phyloP scores from a whole-genome alignment of 1,140 invertebrate species.

The Drosophila asahinai region DNA sequence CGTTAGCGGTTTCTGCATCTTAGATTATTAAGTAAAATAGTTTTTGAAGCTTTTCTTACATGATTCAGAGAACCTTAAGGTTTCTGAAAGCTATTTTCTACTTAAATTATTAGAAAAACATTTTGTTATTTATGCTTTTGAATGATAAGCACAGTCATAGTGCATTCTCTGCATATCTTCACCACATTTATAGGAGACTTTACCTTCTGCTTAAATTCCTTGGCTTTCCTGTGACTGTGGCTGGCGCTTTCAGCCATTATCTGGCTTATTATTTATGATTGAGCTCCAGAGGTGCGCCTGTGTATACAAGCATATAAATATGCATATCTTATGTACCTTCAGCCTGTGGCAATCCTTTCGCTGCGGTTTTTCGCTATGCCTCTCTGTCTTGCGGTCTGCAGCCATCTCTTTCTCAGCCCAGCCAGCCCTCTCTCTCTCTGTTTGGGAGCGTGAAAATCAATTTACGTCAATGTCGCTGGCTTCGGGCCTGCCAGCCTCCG shows the following conservation, averaged over 20 bases:
- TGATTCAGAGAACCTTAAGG: no score
- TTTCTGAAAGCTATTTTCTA: no score
- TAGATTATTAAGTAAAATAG: no score
- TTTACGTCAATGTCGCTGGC: slow-evolving; percentile 57
- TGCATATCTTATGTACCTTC: slow-evolving; percentile 18
- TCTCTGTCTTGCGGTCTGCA: slow-evolving; percentile 52
- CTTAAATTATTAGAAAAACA: neutral
- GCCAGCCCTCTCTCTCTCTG: neutral
- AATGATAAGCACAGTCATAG: neutral
- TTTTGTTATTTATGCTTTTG: neutral
- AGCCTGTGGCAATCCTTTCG: slow-evolving; percentile 60
- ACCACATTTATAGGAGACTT: slow-evolving; percentile 4
- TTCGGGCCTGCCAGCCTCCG: slow-evolving; percentile 20
- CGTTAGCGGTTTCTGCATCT: no score
- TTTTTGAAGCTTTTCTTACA: no score
- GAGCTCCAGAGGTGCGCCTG: slow-evolving; percentile 17
- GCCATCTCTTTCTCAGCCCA: slow-evolving; percentile 2
- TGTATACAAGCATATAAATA: slow-evolving; percentile 4
- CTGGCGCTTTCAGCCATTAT: slow-evolving; percentile 41
- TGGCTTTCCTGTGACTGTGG: slow-evolving; percentile 1
- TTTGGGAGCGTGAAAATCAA: slow-evolving; percentile 49
- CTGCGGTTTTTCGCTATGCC: slow-evolving; percentile 46
- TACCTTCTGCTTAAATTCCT: slow-evolving; percentile 16
- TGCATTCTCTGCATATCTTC: neutral
- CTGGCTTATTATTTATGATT: slow-evolving; percentile 72